Percentiles rank a stretch among this genome's conserved stretches.
Conservation (phyloP, 2,888 invertebrate species). For the Dasypogon diadema region DNA sequence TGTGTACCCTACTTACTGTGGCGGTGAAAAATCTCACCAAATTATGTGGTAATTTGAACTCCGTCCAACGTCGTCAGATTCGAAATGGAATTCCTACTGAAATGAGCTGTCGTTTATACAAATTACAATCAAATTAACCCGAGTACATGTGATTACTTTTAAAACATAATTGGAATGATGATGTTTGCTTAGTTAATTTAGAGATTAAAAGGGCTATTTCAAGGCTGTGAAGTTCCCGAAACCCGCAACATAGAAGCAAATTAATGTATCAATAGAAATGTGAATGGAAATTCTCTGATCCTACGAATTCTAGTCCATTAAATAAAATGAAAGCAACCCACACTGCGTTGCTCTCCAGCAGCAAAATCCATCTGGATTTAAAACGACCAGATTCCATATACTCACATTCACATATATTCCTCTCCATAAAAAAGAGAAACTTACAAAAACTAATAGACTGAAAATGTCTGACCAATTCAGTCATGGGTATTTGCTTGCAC, state of each 20-base stretch:
- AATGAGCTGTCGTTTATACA: constrained; percentile 41
- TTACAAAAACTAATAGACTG: constrained; percentile 22
- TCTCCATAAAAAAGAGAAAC: constrained; percentile 1
- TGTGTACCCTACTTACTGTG: neutral
- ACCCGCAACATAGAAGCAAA: no score
- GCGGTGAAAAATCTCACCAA: constrained; percentile 19
- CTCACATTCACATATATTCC: no score
- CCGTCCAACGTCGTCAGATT: constrained; percentile 3
- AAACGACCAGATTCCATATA: no score
- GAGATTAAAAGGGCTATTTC: constrained; percentile 26
- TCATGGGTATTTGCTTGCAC: neutral
- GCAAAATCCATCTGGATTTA: constrained; percentile 13
- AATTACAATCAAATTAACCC: constrained; percentile 35
- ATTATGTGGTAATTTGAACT: constrained; percentile 46
- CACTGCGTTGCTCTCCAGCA: no score
- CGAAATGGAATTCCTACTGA: neutral
- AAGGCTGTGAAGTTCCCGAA: no score
- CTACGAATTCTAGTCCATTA: no score
- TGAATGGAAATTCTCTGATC: no score
- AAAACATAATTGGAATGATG: neutral
- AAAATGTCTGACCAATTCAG: neutral
- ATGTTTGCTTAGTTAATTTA: no score
- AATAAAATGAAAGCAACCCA: no score
- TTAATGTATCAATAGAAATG: no score
- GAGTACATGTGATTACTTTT: constrained; percentile 45